Evolutionary conservation across 2,113 vertebrate genomes (phyloP), one percentile per base, ranked within the genome.

Genomic region (Danio rerio): DNA sequence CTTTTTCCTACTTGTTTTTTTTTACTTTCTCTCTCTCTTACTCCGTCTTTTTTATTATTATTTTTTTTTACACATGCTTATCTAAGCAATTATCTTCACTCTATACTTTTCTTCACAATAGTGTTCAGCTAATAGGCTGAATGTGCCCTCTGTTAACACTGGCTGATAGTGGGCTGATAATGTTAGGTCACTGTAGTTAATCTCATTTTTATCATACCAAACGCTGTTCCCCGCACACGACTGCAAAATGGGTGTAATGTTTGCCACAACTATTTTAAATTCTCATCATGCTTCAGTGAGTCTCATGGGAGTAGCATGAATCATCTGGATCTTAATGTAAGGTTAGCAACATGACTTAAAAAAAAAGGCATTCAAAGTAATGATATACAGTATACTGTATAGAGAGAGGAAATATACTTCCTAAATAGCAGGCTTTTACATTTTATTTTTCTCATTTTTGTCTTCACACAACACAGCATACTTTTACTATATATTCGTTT

Each of bases 61-160:
- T n/a, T n/a, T 20, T 81, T 72, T 68, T 68, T 56, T 5, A 53
- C 80, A 56, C 20, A 86, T 86, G 73, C 81, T 80, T 81, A 86
- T 89, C 87, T 71, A 81, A 75, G 62, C 83, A 81, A 87, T 91
- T 85, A 88, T 63, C 83, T 73, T 84, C 82, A 52, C 78, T 78
- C 78, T 77, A 59, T 52, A 83, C 75, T 81, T 85, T 86, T 65
- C 55, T 74, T 70, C 70, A 71, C 80, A 78, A 63, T 70, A 74
- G 65, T 84, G 79, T 84, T 42, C 62, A 72, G 88, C 82, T 85
- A 88, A 90, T 89, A 83, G 80, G 63, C 21, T 81, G 83, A 84
- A 73, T n/a, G 7, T 55, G 59, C 69, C 53, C 71, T 73, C 71
- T 58, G 50, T 84, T 83, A 89, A 82, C 61, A 72, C 53, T 80